Conservation (phyloP, 2,797 vertebrate species). For the Parotocinclus haroldoi region DNA sequence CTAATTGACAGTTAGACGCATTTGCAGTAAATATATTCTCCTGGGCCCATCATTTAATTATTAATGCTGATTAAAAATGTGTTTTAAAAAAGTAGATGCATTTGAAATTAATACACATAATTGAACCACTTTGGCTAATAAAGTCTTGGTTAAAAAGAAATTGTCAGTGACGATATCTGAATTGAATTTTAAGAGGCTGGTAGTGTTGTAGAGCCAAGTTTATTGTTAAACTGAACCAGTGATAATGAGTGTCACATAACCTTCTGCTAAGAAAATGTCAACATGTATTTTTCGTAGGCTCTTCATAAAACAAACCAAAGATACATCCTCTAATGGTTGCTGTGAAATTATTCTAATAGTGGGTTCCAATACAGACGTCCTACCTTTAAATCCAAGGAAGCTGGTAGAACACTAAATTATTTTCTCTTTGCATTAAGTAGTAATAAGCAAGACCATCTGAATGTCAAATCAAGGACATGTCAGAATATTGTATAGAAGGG, state of each 20-base stretch:
- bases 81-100: no score
- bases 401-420: no score
- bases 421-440: no score
- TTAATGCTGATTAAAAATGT: no score
- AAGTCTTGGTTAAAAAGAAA: slow-evolving; percentile 46
- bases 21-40: no score
- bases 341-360: not conserved
- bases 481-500: no score
- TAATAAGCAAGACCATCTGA: no score
- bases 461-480: no score
- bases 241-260: not conserved
- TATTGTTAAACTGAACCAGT: not conserved
- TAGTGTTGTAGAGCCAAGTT: not conserved
- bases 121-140: slow-evolving; percentile 21
- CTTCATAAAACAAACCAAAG: not conserved
- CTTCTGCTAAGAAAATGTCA: not conserved
- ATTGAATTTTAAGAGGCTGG: slow-evolving; percentile 48
- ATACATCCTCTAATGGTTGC: not conserved
- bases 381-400: no score
- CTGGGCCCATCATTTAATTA: no score
- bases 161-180: slow-evolving; percentile 44
- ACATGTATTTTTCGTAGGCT: not conserved
- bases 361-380: not conserved
- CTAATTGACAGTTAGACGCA: no score
- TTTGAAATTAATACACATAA: slow-evolving; percentile 41